These are phyloP conservation scores for Drosophila formosana DNA, from an alignment of 2,888 invertebrate genomes.

Conservation along the genomic window DNA sequence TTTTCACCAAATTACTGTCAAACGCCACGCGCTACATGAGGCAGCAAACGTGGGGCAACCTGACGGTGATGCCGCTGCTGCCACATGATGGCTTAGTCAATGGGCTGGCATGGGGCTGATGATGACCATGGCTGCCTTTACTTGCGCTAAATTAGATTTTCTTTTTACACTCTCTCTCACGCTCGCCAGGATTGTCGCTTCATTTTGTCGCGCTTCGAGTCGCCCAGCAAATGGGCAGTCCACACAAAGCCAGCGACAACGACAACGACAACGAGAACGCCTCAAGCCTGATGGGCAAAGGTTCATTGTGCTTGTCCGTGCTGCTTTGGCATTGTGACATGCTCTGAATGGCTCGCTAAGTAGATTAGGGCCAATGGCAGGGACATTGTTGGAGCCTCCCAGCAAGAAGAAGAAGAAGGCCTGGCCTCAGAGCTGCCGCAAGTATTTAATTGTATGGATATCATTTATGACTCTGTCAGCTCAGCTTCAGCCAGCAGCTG, in stretches of 20 bases:
- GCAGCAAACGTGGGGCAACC: constrained; percentile 5
- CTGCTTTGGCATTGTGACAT: constrained; percentile 58
- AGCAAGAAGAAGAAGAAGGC: neutral
- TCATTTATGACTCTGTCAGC: constrained; percentile 53
- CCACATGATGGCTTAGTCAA: constrained; percentile 38
- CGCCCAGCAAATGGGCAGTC: constrained; percentile 63
- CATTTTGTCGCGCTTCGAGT: constrained; percentile 59
- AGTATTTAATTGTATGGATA: constrained; percentile 66
- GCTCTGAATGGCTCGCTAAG: constrained; percentile 61
- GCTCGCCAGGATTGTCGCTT: constrained; percentile 61
- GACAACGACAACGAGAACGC: constrained; percentile 1
- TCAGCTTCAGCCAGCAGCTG: constrained; percentile 24
- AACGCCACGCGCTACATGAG: constrained; percentile 32
- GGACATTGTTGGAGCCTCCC: constrained; percentile 13
- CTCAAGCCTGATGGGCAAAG: constrained; percentile 30
- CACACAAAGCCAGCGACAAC: constrained; percentile 22
- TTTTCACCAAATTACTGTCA: constrained; percentile 65
- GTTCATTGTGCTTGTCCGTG: constrained; percentile 59
- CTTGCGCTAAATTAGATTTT: constrained; percentile 76
- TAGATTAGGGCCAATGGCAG: constrained; percentile 74
- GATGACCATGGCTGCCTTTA: constrained; percentile 37
- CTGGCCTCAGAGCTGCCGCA: constrained; percentile 28
- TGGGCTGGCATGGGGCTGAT: constrained; percentile 21
- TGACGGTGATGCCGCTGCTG: constrained; percentile 15
- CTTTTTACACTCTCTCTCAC: constrained; percentile 44